A percentile compares a stretch with the other conserved stretches of the same genome.
phyloP scores from a whole-genome alignment of 2,797 vertebrate genomes.

The Hephaestus fuliginosus region DNA sequence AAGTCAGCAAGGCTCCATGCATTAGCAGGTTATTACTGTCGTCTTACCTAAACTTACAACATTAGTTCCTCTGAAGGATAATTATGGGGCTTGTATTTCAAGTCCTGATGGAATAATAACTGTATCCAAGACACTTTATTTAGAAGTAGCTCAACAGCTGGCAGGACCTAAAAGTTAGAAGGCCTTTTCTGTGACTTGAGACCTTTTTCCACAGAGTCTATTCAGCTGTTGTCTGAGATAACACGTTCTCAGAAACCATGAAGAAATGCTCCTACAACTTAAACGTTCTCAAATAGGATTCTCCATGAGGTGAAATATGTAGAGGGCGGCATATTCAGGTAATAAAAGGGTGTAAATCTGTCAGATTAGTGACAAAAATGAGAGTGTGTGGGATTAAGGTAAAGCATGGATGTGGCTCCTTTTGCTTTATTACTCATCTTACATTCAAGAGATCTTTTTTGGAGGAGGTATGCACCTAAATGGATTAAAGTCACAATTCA shows the following conservation, averaged over 20 bases:
- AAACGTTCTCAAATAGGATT: constrained; percentile 66
- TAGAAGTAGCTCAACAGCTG: constrained; percentile 41
- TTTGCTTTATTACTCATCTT: constrained; percentile 79
- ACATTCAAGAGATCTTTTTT: constrained; percentile 72
- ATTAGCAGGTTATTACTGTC: constrained; percentile 67
- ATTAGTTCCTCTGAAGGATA: constrained; percentile 52
- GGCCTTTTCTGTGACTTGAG: constrained; percentile 33
- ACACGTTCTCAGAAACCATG: constrained; percentile 49
- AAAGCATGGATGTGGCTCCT: constrained; percentile 68
- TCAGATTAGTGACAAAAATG: constrained; percentile 80
- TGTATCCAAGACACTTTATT: constrained; percentile 60
- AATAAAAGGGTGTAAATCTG: constrained; percentile 80
- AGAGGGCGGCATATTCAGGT: constrained; percentile 75
- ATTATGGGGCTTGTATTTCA: constrained; percentile 61
- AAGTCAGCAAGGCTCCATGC: constrained; percentile 24
- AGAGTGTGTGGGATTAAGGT: constrained; percentile 81
- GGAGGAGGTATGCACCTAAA: constrained; percentile 76
- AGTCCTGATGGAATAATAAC: constrained; percentile 57
- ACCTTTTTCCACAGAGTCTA: constrained; percentile 46
- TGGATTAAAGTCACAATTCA: constrained; percentile 83
- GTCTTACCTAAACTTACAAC: constrained; percentile 54
- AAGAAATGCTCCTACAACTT: constrained; percentile 68
- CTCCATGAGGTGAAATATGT: constrained; percentile 68
- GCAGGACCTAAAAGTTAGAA: constrained; percentile 39
- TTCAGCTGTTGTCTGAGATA: constrained; percentile 74